Conservation (phyloP, 2,797 vertebrate species). For the Acanthis flammea region DNA sequence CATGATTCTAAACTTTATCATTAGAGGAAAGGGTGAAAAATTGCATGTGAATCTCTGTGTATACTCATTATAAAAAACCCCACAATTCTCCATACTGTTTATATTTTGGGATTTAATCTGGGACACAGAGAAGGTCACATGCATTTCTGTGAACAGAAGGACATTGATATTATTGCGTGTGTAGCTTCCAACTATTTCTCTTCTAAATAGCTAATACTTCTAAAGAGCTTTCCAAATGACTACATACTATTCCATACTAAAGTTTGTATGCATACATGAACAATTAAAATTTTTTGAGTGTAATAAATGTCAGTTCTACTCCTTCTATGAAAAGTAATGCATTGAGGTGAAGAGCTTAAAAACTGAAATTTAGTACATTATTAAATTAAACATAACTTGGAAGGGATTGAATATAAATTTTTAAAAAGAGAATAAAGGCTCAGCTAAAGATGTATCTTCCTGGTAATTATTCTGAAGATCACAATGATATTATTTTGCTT, state of each 20-base stretch:
- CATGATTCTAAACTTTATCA: background rate
- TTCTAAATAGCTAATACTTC: background rate
- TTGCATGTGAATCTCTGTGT: background rate
- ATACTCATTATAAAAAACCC: background rate
- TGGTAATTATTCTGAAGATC: background rate
- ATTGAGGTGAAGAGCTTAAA: background rate
- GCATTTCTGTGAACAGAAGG: background rate
- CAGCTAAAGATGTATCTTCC: background rate
- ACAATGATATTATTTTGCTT: background rate
- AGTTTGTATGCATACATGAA: background rate
- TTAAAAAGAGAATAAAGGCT: background rate
- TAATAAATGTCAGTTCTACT: background rate
- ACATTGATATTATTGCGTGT: background rate
- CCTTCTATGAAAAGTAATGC: background rate
- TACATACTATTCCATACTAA: background rate
- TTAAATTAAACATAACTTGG: background rate
- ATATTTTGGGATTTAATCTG: background rate
- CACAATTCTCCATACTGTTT: background rate
- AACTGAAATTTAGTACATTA: background rate
- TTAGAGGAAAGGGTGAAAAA: background rate
- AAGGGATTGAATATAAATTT: background rate
- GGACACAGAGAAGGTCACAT: background rate
- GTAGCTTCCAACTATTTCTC: background rate
- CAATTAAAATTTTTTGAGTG: background rate
- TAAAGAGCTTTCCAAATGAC: background rate